These are phyloP conservation scores for Limosa lapponica DNA, from an alignment of 2,797 vertebrate species.

Conservation along the genomic window DNA sequence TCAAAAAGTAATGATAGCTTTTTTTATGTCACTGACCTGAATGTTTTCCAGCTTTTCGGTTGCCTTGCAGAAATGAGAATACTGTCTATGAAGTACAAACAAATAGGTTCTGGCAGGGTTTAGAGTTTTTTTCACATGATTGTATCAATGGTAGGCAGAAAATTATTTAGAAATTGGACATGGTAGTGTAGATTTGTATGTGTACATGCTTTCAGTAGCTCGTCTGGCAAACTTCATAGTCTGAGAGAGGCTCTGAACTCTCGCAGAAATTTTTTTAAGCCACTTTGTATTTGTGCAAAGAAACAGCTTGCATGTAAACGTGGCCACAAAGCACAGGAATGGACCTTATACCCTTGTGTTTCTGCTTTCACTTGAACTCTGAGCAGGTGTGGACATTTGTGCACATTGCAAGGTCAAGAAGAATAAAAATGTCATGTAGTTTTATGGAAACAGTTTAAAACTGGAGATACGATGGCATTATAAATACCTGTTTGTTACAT, in stretches of 20 bases:
- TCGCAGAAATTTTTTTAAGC: background rate
- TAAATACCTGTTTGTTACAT: background rate
- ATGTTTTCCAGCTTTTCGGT: background rate
- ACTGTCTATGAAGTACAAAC: background rate
- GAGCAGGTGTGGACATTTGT: background rate
- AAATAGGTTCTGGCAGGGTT: background rate
- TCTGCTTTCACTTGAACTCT: background rate
- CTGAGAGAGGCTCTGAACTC: background rate
- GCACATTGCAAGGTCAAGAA: background rate
- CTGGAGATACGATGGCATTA: background rate
- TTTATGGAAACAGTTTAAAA: background rate
- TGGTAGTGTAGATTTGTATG: accelerated
- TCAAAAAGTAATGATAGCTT: background rate
- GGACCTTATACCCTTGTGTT: background rate
- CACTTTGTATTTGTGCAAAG: background rate
- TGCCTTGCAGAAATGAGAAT: background rate
- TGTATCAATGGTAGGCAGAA: background rate
- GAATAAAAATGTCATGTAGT: background rate
- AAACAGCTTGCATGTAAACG: accelerated
- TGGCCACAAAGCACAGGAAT: background rate
- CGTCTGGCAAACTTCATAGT: background rate
- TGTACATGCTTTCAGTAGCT: background rate
- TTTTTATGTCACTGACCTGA: background rate
- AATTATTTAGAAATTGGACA: background rate
- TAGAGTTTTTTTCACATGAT: background rate